These are phyloP conservation scores for Poeciliopsis prolifica DNA, from an alignment of 2,113 vertebrate species.

Conservation along the genomic window DNA sequence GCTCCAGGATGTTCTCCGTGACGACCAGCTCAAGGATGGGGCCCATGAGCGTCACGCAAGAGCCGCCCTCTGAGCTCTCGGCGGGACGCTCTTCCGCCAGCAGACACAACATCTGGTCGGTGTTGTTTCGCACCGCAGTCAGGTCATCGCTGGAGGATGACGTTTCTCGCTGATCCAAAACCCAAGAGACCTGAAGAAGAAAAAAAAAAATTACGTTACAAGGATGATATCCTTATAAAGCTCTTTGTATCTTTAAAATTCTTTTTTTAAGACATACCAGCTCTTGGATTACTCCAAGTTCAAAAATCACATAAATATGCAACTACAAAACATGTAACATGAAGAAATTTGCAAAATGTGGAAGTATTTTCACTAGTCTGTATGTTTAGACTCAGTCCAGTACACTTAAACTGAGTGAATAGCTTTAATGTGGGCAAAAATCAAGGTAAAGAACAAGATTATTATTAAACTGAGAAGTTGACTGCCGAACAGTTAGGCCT, in stretches of 20 bases:
- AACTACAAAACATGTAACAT: too few species aligned
- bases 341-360: too few species aligned
- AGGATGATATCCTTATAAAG: neutral
- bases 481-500: too few species aligned
- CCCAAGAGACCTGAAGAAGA: conserved; percentile 84
- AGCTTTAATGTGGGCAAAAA: too few species aligned
- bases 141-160: conserved; percentile 87
- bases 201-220: neutral
- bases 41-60: conserved; percentile 67
- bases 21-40: conserved; percentile 91
- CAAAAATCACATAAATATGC: too few species aligned
- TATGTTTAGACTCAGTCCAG: too few species aligned
- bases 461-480: too few species aligned
- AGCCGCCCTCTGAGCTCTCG: conserved; percentile 41
- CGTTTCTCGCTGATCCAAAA: conserved; percentile 85
- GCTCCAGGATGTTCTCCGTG: conserved; percentile 86
- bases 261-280: too few species aligned
- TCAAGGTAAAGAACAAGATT: too few species aligned
- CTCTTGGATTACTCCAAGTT: too few species aligned
- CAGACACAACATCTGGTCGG: conserved; percentile 93
- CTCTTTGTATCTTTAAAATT: neutral
- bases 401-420: too few species aligned
- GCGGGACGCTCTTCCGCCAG: conserved; percentile 89
- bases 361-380: too few species aligned
- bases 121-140: conserved; percentile 93